Conservation (phyloP, 64 coral and sea anemone genomes). For the Anthopleura sola region DNA sequence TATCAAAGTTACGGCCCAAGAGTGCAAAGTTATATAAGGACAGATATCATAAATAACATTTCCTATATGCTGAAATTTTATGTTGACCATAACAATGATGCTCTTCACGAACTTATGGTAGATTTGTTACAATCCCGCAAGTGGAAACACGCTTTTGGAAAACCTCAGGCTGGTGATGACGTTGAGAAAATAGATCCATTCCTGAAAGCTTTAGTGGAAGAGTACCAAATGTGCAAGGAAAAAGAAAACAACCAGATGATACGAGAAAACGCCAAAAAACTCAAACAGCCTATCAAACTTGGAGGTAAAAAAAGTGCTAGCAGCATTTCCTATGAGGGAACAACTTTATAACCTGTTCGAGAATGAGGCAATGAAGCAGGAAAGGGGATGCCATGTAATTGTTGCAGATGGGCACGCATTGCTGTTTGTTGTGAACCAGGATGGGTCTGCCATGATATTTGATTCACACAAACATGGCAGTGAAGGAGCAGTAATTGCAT, state of each 20-base stretch:
- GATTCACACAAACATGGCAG: slow-evolving; percentile 22
- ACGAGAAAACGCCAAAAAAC: not conserved
- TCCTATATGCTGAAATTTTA: not conserved
- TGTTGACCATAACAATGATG: slow-evolving; percentile 7
- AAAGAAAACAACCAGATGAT: slow-evolving; percentile 13
- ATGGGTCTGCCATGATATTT: slow-evolving; percentile 23
- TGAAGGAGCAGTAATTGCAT: too few species aligned
- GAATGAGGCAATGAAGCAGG: not conserved
- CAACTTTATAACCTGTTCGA: not conserved
- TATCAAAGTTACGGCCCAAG: not conserved
- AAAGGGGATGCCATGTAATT: not conserved
- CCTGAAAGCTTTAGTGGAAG: slow-evolving; percentile 10
- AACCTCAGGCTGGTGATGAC: not conserved
- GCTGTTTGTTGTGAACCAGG: not conserved
- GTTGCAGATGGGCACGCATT: not conserved
- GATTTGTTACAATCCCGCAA: not conserved
- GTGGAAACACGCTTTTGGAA: not conserved
- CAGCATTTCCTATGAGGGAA: not conserved
- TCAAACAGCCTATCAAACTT: slow-evolving; percentile 9
- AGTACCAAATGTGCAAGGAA: slow-evolving; percentile 8
- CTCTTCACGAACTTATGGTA: not conserved
- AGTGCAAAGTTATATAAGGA: not conserved
- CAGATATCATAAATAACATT: not conserved
- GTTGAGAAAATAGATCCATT: not conserved
- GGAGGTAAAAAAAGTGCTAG: not conserved